Conservation (phyloP, 2,113 vertebrate genomes). For the Poeciliopsis prolifica region DNA sequence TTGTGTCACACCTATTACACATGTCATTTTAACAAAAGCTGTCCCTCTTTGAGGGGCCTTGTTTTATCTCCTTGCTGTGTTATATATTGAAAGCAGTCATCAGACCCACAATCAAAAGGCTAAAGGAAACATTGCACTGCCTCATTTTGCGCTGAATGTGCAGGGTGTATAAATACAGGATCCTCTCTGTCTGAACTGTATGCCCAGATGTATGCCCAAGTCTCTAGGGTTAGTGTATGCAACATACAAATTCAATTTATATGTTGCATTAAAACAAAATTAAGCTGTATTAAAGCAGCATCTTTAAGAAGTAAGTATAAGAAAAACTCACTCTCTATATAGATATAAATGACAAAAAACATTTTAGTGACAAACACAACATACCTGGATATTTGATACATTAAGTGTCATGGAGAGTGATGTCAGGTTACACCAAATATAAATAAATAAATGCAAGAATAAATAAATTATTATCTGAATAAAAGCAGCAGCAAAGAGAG, state of each 20-base stretch:
- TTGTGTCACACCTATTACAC: conserved; percentile 37
- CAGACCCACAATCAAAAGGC: conserved; percentile 49
- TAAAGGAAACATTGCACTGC: conserved; percentile 42
- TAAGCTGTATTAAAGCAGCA: neutral
- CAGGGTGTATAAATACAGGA: conserved; percentile 25
- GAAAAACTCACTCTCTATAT: conserved; percentile 4
- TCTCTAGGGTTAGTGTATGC: conserved; percentile 14
- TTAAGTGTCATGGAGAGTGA: neutral
- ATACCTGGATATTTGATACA: neutral
- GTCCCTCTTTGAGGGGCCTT: conserved; percentile 35
- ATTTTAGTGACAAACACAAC: neutral
- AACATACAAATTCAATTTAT: neutral
- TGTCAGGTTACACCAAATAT: neutral
- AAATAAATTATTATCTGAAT: neutral
- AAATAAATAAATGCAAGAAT: neutral
- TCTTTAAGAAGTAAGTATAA: conserved; percentile 24
- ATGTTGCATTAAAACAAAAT: too few species aligned
- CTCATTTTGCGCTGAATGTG: conserved; percentile 24
- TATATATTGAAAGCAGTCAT: conserved; percentile 40
- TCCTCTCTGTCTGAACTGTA: conserved; percentile 33
- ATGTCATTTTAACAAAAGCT: conserved; percentile 32
- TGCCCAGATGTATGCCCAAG: neutral
- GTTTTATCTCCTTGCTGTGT: conserved; percentile 42
- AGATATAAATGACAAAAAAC: neutral
- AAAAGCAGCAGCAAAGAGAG: conserved; percentile 4